These are phyloP conservation scores for Parotocinclus haroldoi DNA, from an alignment of 2,797 vertebrate species.

Conservation along the genomic window DNA sequence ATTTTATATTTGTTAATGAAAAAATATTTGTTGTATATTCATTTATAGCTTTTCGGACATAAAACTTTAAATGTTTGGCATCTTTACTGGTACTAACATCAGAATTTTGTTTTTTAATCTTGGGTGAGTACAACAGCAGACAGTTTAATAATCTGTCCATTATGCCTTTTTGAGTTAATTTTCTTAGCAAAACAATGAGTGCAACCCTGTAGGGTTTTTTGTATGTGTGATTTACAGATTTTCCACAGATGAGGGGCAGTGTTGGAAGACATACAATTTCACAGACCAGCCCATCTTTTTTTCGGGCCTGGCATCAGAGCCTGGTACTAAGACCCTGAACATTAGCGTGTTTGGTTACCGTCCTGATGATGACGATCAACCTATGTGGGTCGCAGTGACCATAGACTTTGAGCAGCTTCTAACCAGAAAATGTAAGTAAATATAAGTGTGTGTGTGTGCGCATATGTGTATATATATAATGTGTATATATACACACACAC, in stretches of 20 bases:
- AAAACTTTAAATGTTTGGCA: too few species aligned
- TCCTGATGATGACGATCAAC: conserved; percentile 67
- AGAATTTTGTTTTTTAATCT: too few species aligned
- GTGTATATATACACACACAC: too few species aligned
- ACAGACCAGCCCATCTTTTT: conserved; percentile 76
- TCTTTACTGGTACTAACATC: too few species aligned
- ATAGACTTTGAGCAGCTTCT: conserved; percentile 77
- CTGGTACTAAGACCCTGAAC: conserved; percentile 73
- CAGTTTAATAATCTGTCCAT: too few species aligned
- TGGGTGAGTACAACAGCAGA: too few species aligned
- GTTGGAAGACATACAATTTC: conserved; percentile 78
- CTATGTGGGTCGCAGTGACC: conserved; percentile 77
- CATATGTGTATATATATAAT: too few species aligned
- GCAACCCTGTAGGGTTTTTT: neutral
- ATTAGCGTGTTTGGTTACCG: conserved; percentile 79
- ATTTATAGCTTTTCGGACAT: too few species aligned
- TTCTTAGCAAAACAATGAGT: too few species aligned
- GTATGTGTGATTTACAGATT: conserved; percentile 58
- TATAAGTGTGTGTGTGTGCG: neutral
- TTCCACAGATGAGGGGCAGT: conserved; percentile 77
- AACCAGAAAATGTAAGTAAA: conserved; percentile 71
- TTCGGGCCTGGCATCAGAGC: conserved; percentile 73
- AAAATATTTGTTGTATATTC: too few species aligned
- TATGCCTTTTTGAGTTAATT: too few species aligned
- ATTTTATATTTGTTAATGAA: too few species aligned